phyloP scores from a whole-genome alignment of 2,113 vertebrate genomes.

The Dipodomys ordii region DNA sequence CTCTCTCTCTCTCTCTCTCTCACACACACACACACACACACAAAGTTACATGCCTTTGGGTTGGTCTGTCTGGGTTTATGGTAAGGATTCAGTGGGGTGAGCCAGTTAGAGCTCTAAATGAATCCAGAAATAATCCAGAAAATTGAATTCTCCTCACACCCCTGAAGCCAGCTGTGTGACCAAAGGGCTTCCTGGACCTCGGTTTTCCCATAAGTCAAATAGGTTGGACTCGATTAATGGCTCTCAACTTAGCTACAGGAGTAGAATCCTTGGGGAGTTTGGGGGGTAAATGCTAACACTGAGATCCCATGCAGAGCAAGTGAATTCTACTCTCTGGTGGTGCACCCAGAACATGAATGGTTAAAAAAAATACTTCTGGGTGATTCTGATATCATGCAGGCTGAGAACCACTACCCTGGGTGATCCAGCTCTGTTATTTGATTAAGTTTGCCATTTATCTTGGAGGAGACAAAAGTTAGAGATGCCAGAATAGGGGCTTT shows the following conservation, averaged over 20 bases:
- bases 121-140: background rate
- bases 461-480: background rate
- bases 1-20: too few species aligned
- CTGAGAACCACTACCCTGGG: background rate
- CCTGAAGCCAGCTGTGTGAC: background rate
- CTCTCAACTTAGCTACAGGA: background rate
- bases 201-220: constrained; percentile 6
- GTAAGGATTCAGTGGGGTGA: background rate
- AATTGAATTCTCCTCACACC: background rate
- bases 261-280: background rate
- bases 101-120: background rate
- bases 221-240: background rate
- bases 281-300: background rate
- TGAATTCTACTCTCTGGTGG: background rate
- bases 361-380: background rate
- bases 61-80: background rate
- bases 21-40: too few species aligned
- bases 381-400: background rate
- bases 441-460: constrained; percentile 49
- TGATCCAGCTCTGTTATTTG: background rate
- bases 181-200: constrained; percentile 16
- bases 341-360: background rate
- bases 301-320: background rate
- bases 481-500: background rate
- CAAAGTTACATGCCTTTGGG: background rate